Base-by-base conservation (phyloP, 2,888 invertebrate species). In the Pegoplata infirma region DNA sequence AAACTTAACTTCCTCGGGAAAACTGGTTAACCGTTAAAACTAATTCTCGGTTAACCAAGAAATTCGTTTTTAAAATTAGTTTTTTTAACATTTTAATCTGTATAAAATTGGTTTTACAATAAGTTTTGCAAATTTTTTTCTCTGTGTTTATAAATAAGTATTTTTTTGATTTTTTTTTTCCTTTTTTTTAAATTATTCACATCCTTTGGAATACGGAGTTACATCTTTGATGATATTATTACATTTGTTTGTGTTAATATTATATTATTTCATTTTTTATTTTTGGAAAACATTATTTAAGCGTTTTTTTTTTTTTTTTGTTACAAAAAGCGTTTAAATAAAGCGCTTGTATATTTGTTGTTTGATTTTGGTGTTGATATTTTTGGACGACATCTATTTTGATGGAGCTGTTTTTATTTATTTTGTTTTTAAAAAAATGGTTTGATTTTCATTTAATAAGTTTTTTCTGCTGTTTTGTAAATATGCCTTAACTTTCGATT, bases 331-430 rank as follows among this genome's bases (percentile, higher is more conserved):
- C 73, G 16, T 28, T 56, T 40, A 14, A 61, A 28, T 59, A 55
- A n/a, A 47, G 59, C 59, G 67, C 12, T 19, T 67, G 51, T 51
- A 19, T 28, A 40, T n/a, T 19, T 28, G 17, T 73, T 49, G n/a
- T n/a, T 58, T 44, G 14, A 21, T 28, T 59, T 59, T 74, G 44
- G 47, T 74, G 46, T 74, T 67, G 12, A 59, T n/a, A n/a, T 40
- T 47, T 40, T 68, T 63, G 68, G 61, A 68, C 68, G 67, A 68
- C 53, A 58, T 58, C 40, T 73, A 64, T 72, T 44, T 58, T 51
- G 25, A 66, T 44, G 58, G 58, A 66, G n/a, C 44, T 21, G 46
- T 21, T 21, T 64, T 51, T 25, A 2, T 10, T 12, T 1, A 6
- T 28, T 28, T 16, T 47, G 23, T 19, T 19, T 17, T 19, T 32